A percentile compares a stretch with the other conserved stretches of the same genome.
Conservation (phyloP, 2,113 vertebrate species). For the Nerophis lumbriciformis region DNA sequence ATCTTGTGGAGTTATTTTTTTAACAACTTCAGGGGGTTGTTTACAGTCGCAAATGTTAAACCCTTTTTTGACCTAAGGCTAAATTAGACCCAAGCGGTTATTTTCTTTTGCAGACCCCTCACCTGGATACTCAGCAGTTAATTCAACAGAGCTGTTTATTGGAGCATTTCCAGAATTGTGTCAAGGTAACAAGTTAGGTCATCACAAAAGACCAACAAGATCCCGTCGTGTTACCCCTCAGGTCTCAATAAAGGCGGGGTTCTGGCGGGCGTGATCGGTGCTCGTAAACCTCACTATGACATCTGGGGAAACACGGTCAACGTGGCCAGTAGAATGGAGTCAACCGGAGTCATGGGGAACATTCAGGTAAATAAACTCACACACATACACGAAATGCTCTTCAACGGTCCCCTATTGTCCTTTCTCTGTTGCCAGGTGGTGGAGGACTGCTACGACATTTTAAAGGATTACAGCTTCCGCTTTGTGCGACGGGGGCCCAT, state of each 20-base stretch:
- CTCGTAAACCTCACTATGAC: conserved; percentile 94
- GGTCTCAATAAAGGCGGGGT: conserved; percentile 93
- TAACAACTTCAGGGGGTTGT: too few relatives aligned
- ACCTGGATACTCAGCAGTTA: too few relatives aligned
- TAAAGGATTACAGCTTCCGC: conserved; percentile 89
- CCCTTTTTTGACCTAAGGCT: too few relatives aligned
- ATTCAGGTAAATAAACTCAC: conserved; percentile 78
- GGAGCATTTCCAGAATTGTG: too few relatives aligned
- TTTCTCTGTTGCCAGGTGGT: conserved; percentile 78
- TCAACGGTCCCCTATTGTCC: neutral
- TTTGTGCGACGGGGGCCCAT: conserved; percentile 88
- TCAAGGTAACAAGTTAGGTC: neutral
- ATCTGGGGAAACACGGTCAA: conserved; percentile 98
- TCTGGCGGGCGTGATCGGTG: conserved; percentile 90
- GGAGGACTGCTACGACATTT: conserved; percentile 86
- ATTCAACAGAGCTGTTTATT: too few relatives aligned
- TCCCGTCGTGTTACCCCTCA: conserved; percentile 40
- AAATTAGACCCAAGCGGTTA: too few relatives aligned
- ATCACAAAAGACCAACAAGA: conserved; percentile 6
- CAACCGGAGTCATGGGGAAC: conserved; percentile 94
- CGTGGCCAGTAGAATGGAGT: conserved; percentile 97
- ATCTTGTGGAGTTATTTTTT: too few relatives aligned
- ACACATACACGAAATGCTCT: neutral
- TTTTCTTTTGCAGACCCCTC: too few relatives aligned
- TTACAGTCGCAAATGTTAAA: too few relatives aligned